phyloP scores from a whole-genome alignment of 2,888 invertebrate species.

The Muschampia plurimacula region DNA sequence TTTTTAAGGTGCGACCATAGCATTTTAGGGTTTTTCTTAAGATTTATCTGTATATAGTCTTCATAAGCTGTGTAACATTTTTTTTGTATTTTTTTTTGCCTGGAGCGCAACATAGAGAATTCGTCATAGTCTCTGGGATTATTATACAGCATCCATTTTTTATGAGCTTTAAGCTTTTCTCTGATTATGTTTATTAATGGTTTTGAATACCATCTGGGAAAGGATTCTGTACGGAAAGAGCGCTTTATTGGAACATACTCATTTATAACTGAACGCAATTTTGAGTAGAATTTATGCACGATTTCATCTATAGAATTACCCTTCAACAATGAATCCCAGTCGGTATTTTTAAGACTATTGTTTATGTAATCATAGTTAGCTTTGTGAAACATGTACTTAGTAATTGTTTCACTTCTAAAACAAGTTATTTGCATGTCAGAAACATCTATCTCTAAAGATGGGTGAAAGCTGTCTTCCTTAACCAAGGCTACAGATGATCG shows the following conservation, averaged over 20 bases:
- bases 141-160: background rate
- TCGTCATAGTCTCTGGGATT: constrained; percentile 22
- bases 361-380: constrained; percentile 3
- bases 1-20: constrained; percentile 10
- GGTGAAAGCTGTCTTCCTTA: no score
- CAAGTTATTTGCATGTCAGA: no score
- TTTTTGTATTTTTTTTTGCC: background rate
- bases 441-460: no score
- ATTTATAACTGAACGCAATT: background rate
- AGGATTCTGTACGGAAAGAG: background rate
- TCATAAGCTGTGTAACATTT: background rate
- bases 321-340: constrained; percentile 4
- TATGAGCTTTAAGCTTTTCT: constrained; percentile 2
- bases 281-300: constrained; percentile 13
- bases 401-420: no score
- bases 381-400: no score
- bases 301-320: constrained; percentile 23
- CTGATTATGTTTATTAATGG: constrained; percentile 11
- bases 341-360: background rate
- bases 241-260: background rate
- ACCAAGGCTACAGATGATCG: no score
- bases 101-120: constrained; percentile 1
- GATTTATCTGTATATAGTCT: background rate
- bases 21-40: constrained; percentile 7
- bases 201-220: constrained; percentile 9